Evolutionary conservation across 1,140 invertebrate genomes (phyloP).

Genomic region (Magallana ariakensis): DNA sequence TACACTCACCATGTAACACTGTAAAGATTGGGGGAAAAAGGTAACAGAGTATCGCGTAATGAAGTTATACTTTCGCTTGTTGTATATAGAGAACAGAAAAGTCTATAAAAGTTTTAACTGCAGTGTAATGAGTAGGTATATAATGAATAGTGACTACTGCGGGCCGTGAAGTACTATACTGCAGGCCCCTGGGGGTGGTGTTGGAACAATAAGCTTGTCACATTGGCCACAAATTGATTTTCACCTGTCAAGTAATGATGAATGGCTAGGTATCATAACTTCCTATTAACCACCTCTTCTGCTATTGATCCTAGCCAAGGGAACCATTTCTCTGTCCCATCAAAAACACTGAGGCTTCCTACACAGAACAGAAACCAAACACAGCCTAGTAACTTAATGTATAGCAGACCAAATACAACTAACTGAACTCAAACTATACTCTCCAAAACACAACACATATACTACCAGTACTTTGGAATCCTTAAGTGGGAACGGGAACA

Average conservation of each 20-base stretch:
- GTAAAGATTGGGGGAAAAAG: no score
- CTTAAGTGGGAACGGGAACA: no score
- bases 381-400: background rate
- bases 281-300: slow-evolving; percentile 19
- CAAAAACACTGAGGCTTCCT: background rate
- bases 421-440: no score
- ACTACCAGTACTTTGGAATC: no score
- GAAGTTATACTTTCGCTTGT: no score
- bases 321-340: background rate
- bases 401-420: no score
- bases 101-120: no score
- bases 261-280: slow-evolving; percentile 31
- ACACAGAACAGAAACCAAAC: slow-evolving; percentile 20
- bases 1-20: no score
- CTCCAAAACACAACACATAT: no score
- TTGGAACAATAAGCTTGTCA: slow-evolving; percentile 25
- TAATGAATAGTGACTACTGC: background rate
- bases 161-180: background rate
- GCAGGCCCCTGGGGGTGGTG: background rate
- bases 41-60: no score
- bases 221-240: slow-evolving; percentile 25
- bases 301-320: slow-evolving; percentile 8
- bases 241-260: slow-evolving; percentile 30
- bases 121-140: no score
- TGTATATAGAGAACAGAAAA: no score